Conservation (phyloP, 1,140 invertebrate genomes). For the Wasmannia auropunctata region DNA sequence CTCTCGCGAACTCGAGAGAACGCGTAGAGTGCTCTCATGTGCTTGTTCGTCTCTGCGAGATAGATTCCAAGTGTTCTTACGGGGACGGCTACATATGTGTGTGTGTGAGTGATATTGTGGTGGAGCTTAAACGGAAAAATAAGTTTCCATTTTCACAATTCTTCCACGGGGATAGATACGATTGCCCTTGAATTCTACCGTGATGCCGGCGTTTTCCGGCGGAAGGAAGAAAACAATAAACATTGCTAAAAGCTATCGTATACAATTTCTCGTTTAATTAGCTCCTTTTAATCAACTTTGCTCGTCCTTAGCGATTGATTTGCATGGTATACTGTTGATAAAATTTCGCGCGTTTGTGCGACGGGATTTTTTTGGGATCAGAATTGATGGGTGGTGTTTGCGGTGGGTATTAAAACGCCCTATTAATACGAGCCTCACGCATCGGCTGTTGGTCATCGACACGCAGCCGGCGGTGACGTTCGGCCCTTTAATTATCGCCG, state of each 20-base stretch:
- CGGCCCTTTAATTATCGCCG: slow-evolving; percentile 78
- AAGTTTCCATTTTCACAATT: not conserved
- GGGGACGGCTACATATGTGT: not conserved
- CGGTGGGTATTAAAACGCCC: slow-evolving; percentile 69
- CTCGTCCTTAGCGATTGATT: slow-evolving; percentile 3
- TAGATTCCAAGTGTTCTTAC: slow-evolving; percentile 27
- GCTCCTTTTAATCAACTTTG: slow-evolving; percentile 9
- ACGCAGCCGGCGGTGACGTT: slow-evolving; percentile 76
- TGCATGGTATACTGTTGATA: slow-evolving; percentile 36
- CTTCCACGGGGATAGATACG: not conserved
- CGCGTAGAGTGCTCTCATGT: not conserved
- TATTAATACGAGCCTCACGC: slow-evolving; percentile 79
- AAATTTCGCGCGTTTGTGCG: slow-evolving; percentile 12
- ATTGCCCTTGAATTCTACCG: not conserved
- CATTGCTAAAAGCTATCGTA: not conserved
- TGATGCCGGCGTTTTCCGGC: not conserved
- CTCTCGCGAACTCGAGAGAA: not conserved
- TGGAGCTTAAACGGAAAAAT: not conserved
- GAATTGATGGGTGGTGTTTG: slow-evolving; percentile 35
- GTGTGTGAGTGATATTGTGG: not conserved
- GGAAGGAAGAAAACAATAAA: not conserved
- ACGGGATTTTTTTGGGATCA: slow-evolving; percentile 50
- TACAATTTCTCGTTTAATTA: not conserved
- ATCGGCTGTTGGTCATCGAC: slow-evolving; percentile 76
- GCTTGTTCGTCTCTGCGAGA: slow-evolving; percentile 24